phyloP scores from a whole-genome alignment of 1,140 invertebrate genomes.

The Bombus confusus region DNA sequence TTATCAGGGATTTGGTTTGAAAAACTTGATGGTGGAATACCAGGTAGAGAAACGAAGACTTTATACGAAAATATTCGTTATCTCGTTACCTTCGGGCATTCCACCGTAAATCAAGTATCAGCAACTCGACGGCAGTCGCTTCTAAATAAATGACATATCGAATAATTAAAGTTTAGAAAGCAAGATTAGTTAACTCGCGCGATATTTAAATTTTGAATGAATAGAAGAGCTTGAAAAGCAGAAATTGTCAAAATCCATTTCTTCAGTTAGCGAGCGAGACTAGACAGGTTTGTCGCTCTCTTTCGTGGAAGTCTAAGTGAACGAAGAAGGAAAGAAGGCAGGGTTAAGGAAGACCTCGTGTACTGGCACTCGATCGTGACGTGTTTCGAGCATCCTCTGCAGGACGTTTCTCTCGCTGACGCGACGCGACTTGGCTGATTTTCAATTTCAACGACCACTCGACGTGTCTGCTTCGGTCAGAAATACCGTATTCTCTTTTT shows the following conservation, averaged over 20 bases:
- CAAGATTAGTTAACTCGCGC: too few species aligned
- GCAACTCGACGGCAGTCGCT: too few species aligned
- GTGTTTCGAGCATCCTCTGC: neutral
- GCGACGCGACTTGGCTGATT: neutral
- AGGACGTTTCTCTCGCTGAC: too few species aligned
- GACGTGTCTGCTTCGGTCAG: neutral
- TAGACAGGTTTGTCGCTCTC: neutral
- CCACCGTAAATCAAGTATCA: too few species aligned
- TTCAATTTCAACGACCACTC: neutral
- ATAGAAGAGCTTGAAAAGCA: neutral
- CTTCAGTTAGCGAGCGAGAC: too few species aligned
- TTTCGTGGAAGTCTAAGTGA: neutral
- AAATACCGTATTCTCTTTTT: neutral
- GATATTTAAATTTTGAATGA: neutral
- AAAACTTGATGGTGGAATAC: too few species aligned
- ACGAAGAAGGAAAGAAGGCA: conserved; percentile 11
- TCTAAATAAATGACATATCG: too few species aligned
- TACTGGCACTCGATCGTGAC: conserved; percentile 24
- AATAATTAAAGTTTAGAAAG: neutral
- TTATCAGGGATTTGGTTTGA: neutral
- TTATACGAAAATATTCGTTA: too few species aligned
- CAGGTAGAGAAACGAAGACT: too few species aligned
- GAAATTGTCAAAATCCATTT: too few species aligned
- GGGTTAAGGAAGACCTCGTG: conserved; percentile 55
- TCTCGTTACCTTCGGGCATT: too few species aligned